phyloP scores from a whole-genome alignment of 2,888 invertebrate species.

The Carabus problematicus region DNA sequence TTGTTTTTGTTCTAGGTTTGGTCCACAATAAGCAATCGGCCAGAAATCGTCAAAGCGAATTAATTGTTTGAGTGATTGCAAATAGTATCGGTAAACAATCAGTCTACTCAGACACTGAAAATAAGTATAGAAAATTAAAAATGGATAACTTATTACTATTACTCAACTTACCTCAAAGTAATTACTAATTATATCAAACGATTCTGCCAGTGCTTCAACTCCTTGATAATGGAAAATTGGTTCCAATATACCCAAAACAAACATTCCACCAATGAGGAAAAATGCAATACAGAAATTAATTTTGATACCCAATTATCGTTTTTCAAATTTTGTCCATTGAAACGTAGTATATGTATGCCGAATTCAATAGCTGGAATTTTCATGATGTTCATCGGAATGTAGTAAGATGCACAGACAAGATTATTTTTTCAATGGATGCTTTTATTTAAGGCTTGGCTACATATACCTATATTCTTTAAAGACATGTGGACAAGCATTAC shows the following conservation, averaged over 20 bases:
- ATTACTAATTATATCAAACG: conserved; percentile 5
- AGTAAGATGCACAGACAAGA: not conserved
- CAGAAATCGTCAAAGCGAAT: not conserved
- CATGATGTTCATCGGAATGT: too few species aligned
- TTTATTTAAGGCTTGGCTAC: not conserved
- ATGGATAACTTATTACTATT: not conserved
- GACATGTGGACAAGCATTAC: not conserved
- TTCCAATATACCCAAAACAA: conserved; percentile 6
- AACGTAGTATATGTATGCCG: not conserved
- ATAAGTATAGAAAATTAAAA: not conserved
- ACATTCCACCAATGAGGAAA: not conserved
- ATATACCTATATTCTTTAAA: not conserved
- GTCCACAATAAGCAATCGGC: not conserved
- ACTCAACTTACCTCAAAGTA: conserved; percentile 4
- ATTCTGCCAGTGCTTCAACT: not conserved
- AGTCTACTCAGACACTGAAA: conserved; percentile 3
- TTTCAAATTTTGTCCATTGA: conserved; percentile 7
- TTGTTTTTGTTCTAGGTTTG: not conserved
- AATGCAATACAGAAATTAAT: not conserved
- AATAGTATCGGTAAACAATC: not conserved
- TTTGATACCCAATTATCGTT: not conserved
- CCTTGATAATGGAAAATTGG: conserved; percentile 8
- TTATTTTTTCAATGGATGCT: not conserved
- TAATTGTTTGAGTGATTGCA: not conserved
- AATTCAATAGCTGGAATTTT: conserved; percentile 1